phyloP scores from a whole-genome alignment of 2,888 invertebrate species.

The Iselma pallidipennis region DNA sequence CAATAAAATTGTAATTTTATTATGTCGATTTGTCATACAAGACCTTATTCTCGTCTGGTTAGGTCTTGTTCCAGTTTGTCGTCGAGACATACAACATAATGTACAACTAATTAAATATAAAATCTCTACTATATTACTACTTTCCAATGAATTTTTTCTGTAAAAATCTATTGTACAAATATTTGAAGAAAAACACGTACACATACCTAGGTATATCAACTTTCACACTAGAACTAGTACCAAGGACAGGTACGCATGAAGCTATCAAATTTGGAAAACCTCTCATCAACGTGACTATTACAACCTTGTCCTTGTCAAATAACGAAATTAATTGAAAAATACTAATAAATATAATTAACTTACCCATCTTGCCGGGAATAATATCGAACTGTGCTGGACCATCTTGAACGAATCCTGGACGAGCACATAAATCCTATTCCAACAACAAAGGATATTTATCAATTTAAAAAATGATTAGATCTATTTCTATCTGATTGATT shows the following conservation, averaged over 20 bases:
- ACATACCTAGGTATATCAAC: too few species aligned
- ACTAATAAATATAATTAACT: slow-evolving; percentile 46
- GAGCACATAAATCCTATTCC: slow-evolving; percentile 70
- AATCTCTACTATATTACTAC: slow-evolving; percentile 1
- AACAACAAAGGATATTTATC: neutral
- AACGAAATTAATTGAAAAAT: slow-evolving; percentile 11
- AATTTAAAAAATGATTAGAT: neutral
- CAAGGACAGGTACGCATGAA: neutral
- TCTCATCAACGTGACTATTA: slow-evolving; percentile 1
- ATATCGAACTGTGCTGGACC: slow-evolving; percentile 82
- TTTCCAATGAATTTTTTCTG: neutral
- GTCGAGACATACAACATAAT: neutral
- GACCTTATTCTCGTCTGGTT: too few species aligned
- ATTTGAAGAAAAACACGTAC: neutral
- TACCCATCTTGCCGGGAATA: slow-evolving; percentile 85
- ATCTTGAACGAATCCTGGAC: slow-evolving; percentile 80
- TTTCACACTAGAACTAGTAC: neutral
- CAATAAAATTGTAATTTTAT: neutral
- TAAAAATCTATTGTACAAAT: neutral
- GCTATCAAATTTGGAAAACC: neutral
- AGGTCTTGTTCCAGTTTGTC: neutral
- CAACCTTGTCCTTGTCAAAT: neutral
- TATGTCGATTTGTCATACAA: too few species aligned
- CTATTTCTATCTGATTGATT: too few species aligned
- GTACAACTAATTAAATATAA: too few species aligned